These are phyloP conservation scores for Agrilus planipennis DNA, from an alignment of 1,140 invertebrate genomes.

Conservation along the genomic window DNA sequence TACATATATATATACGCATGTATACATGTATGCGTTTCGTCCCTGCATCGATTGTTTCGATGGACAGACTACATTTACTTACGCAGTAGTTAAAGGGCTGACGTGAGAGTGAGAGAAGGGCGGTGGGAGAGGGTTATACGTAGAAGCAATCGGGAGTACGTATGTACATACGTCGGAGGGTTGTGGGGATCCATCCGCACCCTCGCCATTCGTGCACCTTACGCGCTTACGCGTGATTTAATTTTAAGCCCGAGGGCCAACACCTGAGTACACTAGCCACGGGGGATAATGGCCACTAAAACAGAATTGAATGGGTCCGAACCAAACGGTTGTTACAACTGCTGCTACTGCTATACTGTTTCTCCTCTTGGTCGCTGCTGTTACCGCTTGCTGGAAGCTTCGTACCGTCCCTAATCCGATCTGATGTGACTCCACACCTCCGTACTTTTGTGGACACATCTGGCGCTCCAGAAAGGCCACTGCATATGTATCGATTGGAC, in stretches of 20 bases:
- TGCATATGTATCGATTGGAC: no score
- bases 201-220: no score
- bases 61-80: neutral
- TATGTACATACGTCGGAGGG: no score
- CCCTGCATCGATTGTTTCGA: constrained; percentile 8
- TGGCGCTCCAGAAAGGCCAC: no score
- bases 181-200: constrained; percentile 7
- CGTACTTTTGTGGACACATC: constrained; percentile 25
- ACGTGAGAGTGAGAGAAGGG: constrained; percentile 1
- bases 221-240: constrained; percentile 30
- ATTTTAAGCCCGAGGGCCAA: constrained; percentile 28
- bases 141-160: no score
- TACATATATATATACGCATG: no score
- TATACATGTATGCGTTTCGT: no score
- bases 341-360: no score
- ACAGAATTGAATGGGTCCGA: constrained; percentile 32
- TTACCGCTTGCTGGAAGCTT: no score
- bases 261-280: constrained; percentile 33
- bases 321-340: no score
- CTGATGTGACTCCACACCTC: constrained; percentile 1
- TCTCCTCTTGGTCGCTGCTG: no score
- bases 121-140: no score
- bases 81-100: neutral
- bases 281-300: constrained; percentile 30
- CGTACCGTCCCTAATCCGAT: constrained; percentile 17